Base-by-base conservation (phyloP, 1,140 invertebrate species). In the Manduca sexta region DNA sequence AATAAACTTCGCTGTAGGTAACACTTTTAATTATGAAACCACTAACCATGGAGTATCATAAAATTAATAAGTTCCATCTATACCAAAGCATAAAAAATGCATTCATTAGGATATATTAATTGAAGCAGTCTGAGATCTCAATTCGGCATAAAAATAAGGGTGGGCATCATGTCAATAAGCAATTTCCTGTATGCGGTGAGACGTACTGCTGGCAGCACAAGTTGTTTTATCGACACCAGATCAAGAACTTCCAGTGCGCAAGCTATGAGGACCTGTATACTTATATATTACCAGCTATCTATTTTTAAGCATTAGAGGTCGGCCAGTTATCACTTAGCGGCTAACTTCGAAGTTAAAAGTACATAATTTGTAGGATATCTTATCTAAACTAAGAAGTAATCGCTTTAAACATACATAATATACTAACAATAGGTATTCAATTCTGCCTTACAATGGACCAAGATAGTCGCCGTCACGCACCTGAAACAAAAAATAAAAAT, bases 281-380 rank as follows among this genome's bases (percentile, higher is more conserved):
- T 26, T 55, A 65, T 74, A 74, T 71, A 74, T 71, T 64, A 52
- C 48, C 12, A 47, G n/a, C 64, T 69, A 63, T 70, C 71, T 68
- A 69, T 64, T 63, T 58, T 58, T 42, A 52, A 40, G 49, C 38
- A 29, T 46, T 51, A 46, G 18, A 21, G 33, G 39, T 35, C 33
- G 52, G 52, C 53, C 60, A 64, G 64, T 64, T 52, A 46, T 30
- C 45, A 37, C 40, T 53, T 13, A 47, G 42, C 17, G 48, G 37
- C 26, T 14, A 48, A 30, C 45, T 51, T 29, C 13, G 4, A 35
- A 35, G n/a, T 35, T n/a, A 35, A 12, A n/a, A 12, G 13, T n/a
- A 35, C 33, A 12, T n/a, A 35, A 12, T 35, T 35, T 12, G 33
- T 5, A 35, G 33, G 4, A 35, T 11, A 14, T 35, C 1, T 35